Evolutionary conservation across 2,797 vertebrate genomes (phyloP), one percentile per base, ranked within the genome.

Genomic region (Semaprochilodus insignis): DNA sequence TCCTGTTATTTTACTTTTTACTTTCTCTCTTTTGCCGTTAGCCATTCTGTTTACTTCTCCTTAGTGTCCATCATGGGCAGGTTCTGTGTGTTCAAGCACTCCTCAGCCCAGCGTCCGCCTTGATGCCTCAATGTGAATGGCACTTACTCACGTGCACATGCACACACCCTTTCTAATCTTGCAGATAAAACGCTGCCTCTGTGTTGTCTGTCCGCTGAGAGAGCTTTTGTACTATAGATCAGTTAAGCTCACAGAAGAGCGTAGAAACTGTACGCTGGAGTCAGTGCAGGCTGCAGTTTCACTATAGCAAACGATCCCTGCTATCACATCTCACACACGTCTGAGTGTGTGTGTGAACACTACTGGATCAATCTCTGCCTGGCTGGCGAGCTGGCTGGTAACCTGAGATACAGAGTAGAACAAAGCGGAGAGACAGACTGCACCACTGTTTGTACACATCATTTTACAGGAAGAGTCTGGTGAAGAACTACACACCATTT

Each of bases 161-260:
- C 62, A 60, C 36, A 25, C 44, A 40, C 71, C 17, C 21, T 63
- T 14, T 73, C 34, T 65, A 17, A 80, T 77, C 74, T 36, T 40
- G 54, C 66, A 40, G 57, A 77, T 52, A 72, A 51, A 54, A 55
- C 74, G 75, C 34, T 34, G 16, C 55, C 66, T 71, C 19, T 82
- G 74, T 27, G 31, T 17, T 71, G 80, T 74, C 21, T 69, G 65
- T 71, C 65, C 62, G 74, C 57, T 25, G 31, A 77, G 27, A 78
- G 66, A 73, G 48, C 48, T 65, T 77, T 73, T 73, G 34, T 73
- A 51, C 63, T 11, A 62, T 73, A 77, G 55, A 77, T 77, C 81
- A 82, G 52, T 40, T 73, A 52, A 62, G 77, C 66, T 60, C 31
- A 60, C 17, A 55, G 60, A 55, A 54, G 52, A n/a, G 69, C 74